Evolutionary conservation across 2,113 vertebrate species (phyloP).

Genomic region (Hemicordylus capensis): DNA sequence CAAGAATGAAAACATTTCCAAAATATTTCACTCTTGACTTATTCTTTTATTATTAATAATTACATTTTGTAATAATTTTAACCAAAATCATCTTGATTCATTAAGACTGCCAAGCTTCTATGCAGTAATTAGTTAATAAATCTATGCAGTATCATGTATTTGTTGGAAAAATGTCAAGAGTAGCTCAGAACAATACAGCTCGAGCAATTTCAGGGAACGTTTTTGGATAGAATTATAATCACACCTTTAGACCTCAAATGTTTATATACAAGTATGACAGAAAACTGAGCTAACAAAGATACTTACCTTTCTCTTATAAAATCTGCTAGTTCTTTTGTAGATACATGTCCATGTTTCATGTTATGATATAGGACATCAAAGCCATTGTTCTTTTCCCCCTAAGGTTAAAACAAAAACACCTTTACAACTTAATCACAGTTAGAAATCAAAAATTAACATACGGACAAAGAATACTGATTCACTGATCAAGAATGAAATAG

Average conservation of each 20-base stretch:
- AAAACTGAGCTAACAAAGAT: slow-evolving; percentile 12
- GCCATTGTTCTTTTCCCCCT: slow-evolving; percentile 98
- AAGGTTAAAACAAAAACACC: slow-evolving; percentile 57
- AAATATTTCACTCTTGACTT: neutral
- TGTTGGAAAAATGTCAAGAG: neutral
- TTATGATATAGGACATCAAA: slow-evolving; percentile 98
- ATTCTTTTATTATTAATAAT: no score
- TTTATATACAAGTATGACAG: neutral
- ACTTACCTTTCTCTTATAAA: slow-evolving; percentile 97
- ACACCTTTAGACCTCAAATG: slow-evolving; percentile 22
- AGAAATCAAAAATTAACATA: slow-evolving; percentile 13
- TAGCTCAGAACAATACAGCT: neutral
- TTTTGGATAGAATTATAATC: neutral
- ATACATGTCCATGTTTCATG: slow-evolving; percentile 97
- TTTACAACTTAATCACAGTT: slow-evolving; percentile 40
- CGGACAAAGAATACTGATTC: neutral
- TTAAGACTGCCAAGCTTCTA: neutral
- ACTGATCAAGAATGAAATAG: neutral
- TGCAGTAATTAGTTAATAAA: neutral
- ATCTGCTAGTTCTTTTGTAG: slow-evolving; percentile 95
- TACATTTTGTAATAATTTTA: no score
- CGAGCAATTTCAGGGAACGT: neutral
- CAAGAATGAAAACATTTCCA: neutral
- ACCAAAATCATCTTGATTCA: neutral
- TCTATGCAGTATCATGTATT: neutral